phyloP scores from a whole-genome alignment of 2,797 vertebrate genomes.

The Nannoperca australis region DNA sequence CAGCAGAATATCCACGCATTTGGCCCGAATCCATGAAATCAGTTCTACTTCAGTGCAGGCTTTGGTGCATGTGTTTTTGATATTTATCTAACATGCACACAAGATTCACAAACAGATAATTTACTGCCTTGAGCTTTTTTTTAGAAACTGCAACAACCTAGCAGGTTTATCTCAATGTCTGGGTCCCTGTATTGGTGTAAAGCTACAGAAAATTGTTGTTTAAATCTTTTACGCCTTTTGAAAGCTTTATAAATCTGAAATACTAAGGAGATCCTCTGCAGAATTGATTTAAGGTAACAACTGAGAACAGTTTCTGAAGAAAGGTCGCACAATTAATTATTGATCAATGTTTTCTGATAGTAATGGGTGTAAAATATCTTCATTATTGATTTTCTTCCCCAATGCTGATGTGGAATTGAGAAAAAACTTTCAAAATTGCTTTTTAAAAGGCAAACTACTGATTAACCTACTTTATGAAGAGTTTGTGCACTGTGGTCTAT shows the following conservation, averaged over 20 bases:
- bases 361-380: slow-evolving; percentile 19
- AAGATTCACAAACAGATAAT: slow-evolving; percentile 37
- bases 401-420: slow-evolving; percentile 5
- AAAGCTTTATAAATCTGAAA: slow-evolving; percentile 47
- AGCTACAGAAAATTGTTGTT: slow-evolving; percentile 45
- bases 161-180: slow-evolving; percentile 36
- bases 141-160: slow-evolving; percentile 38
- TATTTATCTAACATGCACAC: slow-evolving; percentile 53
- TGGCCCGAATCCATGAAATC: slow-evolving; percentile 55
- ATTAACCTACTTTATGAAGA: slow-evolving; percentile 6
- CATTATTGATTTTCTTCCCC: neutral
- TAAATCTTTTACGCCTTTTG: slow-evolving; percentile 36
- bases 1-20: slow-evolving; percentile 27
- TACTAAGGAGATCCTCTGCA: slow-evolving; percentile 28
- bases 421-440: neutral
- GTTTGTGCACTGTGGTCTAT: slow-evolving; percentile 18
- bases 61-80: slow-evolving; percentile 55
- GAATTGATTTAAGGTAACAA: slow-evolving; percentile 26
- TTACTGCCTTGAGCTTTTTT: slow-evolving; percentile 29
- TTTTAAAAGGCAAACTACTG: neutral
- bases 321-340: slow-evolving; percentile 37
- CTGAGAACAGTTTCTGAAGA: slow-evolving; percentile 16
- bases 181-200: slow-evolving; percentile 24
- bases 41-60: slow-evolving; percentile 32
- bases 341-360: slow-evolving; percentile 23